Evolutionary conservation across 2,888 invertebrate genomes (phyloP), one percentile per base, ranked within the genome.

Genomic region (Cotesia congregata): DNA sequence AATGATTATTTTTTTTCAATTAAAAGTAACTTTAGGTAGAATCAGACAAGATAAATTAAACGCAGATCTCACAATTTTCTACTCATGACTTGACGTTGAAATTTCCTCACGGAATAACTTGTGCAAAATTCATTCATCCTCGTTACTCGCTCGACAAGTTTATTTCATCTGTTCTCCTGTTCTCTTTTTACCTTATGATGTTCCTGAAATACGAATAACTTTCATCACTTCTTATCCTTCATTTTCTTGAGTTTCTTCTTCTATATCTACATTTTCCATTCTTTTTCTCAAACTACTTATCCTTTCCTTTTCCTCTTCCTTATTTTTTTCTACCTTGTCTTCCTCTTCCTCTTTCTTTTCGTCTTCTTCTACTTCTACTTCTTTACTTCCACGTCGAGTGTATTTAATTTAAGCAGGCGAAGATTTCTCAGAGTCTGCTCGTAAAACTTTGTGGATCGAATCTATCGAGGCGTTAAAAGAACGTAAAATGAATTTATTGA

Each of bases 401-500:
- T 50, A 50, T 50, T 50, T 50, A 50, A 50, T 50, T 50, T 50
- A 50, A 50, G 9, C 50, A 50, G 50, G n/a, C n/a, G n/a, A 50
- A 50, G 50, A 50, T 50, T 12, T 50, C 12, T 12, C 50, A 12
- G 50, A 50, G 50, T 50, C 30, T 30, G 30, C 30, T 30, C 78
- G 76, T 82, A 77, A 81, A 82, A 83, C 78, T 82, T 74, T 69
- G 68, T 75, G 73, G 73, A 76, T 71, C 39, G 78, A 67, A 68
- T 76, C 75, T 30, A 61, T 71, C 71, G 50, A 39, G 60, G 61
- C 39, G 61, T 71, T 79, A 82, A 80, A 82, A 80, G 72, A 75
- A 79, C 76, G 79, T 77, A 82, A 82, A 83, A 83, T 78, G 81
- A 77, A 81, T 81, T 82, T 80, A 77, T 78, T 74, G 77, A 80